Base-by-base conservation (phyloP, 2,797 vertebrate genomes). In the Linurgus olivaceus region DNA sequence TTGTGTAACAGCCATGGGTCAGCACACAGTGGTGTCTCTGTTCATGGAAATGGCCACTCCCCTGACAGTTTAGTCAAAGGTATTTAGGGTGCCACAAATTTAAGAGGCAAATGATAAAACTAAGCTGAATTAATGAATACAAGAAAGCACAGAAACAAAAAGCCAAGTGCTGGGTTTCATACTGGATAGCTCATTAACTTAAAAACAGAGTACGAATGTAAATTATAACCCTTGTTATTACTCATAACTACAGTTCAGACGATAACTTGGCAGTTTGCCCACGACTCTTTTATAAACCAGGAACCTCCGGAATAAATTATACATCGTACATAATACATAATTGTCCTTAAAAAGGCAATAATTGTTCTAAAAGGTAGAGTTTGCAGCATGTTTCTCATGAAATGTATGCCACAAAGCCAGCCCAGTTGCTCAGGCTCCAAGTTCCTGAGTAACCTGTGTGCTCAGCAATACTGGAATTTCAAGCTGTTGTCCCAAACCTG, bases 221-320 rank as follows among this genome's bases (percentile, higher is more conserved):
- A 98, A 98, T 97, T 97, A 97, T 97, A 97, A 95, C 94, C 88
- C 96, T 97, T 96, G 90, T 98, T 98, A 98, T 97, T 97, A 95
- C 96, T 96, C 97, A 94, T 97, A 97, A 97, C 96, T 96, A 90
- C 83, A 95, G 96, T 96, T 97, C 97, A 97, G 94, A 97, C 3
- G 88, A 76, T 94, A 94, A 94, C 93, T 97, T 98, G 98, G 97
- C 97, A 58, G 94, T 77, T 96, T 97, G 94, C 96, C 97, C 90
- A 91, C 0, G 7, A 89, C 85, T 95, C 92, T 94, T 97, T 96
- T 96, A 97, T 96, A 96, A 97, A 96, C 88, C 86, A 86, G 91
- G 97, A 92, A 96, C 93, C 93, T 97, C 96, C 61, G 51, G 94
- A 96, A 98, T 95, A 97, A 96, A 97, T 97, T 96, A 96, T 61